Conservation (phyloP, 2,888 invertebrate genomes). For the Noctua janthe region DNA sequence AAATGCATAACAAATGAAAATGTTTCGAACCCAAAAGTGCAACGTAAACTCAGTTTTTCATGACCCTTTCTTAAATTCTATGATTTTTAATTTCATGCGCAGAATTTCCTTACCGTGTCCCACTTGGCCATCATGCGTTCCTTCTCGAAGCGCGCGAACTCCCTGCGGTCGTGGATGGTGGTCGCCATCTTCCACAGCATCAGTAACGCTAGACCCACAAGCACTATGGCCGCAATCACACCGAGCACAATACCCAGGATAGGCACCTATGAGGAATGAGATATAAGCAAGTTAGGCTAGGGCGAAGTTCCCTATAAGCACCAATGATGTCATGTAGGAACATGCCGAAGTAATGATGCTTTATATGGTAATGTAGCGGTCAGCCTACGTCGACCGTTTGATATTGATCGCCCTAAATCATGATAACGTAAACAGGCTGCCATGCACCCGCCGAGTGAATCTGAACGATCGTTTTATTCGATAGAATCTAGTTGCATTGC, state of each 20-base stretch:
- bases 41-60: neutral
- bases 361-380: neutral
- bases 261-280: constrained; percentile 89
- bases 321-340: neutral
- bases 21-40: constrained; percentile 20
- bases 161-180: constrained; percentile 98
- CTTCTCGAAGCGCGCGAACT: constrained; percentile 99
- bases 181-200: constrained; percentile 99
- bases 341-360: constrained; percentile 7
- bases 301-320: neutral
- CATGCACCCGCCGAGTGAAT: neutral
- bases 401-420: neutral
- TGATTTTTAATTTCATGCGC: constrained; percentile 23
- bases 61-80: neutral
- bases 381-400: too few species aligned
- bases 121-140: constrained; percentile 99
- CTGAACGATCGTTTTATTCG: neutral
- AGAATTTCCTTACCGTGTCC: constrained; percentile 95
- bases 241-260: constrained; percentile 97
- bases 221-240: constrained; percentile 98
- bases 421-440: neutral
- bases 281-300: constrained; percentile 27
- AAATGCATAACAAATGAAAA: constrained; percentile 14
- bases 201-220: constrained; percentile 97
- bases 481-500: neutral